Evolutionary conservation across 2,797 vertebrate species (phyloP), one percentile per base, ranked within the genome.

Genomic region (Diplodus sargus): DNA sequence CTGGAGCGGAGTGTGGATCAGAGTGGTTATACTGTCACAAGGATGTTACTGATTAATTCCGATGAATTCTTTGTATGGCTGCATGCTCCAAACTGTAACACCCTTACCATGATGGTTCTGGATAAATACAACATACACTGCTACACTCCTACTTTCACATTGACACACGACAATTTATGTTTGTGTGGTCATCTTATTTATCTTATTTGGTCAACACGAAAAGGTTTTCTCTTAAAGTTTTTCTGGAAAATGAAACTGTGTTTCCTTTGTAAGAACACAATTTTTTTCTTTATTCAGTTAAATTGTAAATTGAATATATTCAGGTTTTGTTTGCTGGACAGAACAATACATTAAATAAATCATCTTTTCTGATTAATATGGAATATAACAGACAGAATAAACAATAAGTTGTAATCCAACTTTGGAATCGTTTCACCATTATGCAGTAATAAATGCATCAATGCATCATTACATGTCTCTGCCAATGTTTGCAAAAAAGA

Each of bases 311-410:
- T 22, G 0, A 34, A 20, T 45, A 48, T 45, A 34, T 45, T 64
- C 43, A 3, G 23, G 61, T 23, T 53, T 58, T 70, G 15, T 45
- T 14, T 4, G 28, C 3, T 0, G 4, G 53, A 20, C 15, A 48
- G 53, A 56, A 45, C 15, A 56, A 69, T 15, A 68, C 3, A 58
- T 22, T 68, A 20, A 74, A 34, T 45, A 61, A 30, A n/a, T 74
- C 18, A 11, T 20, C 47, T 10, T 25, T 13, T n/a, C 23, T 53
- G 13, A 34, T 15, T 54, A 5, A 63, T 42, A 43, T 4, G 39
- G 30, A 51, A 68, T 58, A 68, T 47, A 68, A 49, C 2, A 18
- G 11, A 17, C 30, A 48, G 30, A 49, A 48, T 59, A n/a, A 28
- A 54, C 17, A 13, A 43, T 12, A 18, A 45, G 12, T 25, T 39